Evolutionary conservation across 2,888 invertebrate genomes (phyloP).

Genomic region (Odontocolon sp.): DNA sequence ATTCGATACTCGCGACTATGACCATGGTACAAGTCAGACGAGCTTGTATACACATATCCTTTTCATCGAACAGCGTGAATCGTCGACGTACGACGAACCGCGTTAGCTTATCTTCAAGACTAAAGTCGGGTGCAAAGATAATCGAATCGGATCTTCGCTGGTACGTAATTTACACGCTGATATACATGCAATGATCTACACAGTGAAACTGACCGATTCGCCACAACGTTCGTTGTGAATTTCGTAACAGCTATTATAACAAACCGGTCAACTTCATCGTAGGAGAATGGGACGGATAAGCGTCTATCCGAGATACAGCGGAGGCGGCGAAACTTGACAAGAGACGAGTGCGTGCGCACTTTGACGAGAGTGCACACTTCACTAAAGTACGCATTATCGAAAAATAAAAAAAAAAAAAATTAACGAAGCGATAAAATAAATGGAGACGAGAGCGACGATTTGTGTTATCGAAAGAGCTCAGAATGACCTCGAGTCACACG

Average conservation of each 20-base stretch:
- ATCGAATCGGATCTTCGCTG: constrained; percentile 7
- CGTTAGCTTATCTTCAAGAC: constrained; percentile 1
- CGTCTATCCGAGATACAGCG: not conserved
- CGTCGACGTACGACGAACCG: not conserved
- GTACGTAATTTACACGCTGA: not conserved
- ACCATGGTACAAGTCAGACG: not conserved
- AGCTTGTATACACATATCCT: too few relatives aligned
- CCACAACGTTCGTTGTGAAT: not conserved
- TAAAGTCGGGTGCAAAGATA: constrained; percentile 26
- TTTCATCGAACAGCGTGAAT: not conserved
- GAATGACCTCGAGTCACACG: constrained; percentile 1
- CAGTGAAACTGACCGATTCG: too few relatives aligned
- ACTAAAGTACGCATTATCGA: not conserved
- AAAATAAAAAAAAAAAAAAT: not conserved
- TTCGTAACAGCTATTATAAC: constrained; percentile 1
- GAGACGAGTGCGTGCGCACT: constrained; percentile 42
- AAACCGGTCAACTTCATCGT: not conserved
- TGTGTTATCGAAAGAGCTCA: not conserved
- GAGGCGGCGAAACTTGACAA: not conserved
- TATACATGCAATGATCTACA: not conserved
- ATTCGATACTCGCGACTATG: not conserved
- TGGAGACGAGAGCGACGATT: constrained; percentile 7
- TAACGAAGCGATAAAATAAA: not conserved
- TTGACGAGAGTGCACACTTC: not conserved
- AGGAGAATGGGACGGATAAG: too few relatives aligned